phyloP scores from a whole-genome alignment of 2,888 invertebrate genomes.

The Rhagium mordax region DNA sequence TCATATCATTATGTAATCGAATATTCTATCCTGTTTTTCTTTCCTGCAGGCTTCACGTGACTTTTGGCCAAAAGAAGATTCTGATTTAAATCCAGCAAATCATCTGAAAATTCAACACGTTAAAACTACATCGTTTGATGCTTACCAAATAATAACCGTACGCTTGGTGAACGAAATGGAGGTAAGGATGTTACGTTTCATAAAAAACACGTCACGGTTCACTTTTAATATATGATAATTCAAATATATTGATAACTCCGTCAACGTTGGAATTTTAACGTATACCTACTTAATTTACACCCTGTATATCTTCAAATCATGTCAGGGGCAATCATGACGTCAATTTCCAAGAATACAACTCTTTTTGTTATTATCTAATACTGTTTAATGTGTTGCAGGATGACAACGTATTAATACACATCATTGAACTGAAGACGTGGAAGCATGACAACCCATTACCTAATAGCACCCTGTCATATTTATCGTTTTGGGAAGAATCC shows the following conservation, averaged over 20 bases:
- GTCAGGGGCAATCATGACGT: too few species aligned
- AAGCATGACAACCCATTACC: conserved; percentile 55
- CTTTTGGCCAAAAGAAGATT: conserved; percentile 43
- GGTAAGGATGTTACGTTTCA: too few species aligned
- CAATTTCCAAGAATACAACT: too few species aligned
- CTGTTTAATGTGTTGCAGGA: conserved; percentile 25
- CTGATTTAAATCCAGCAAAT: conserved; percentile 40
- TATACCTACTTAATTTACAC: too few species aligned
- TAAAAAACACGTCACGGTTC: too few species aligned
- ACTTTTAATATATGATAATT: too few species aligned
- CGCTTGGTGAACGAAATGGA: conserved; percentile 24
- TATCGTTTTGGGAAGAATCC: conserved; percentile 65
- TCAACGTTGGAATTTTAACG: too few species aligned
- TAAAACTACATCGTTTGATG: conserved; percentile 31
- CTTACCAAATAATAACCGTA: conserved; percentile 37
- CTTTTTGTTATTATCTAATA: too few species aligned
- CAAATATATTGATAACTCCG: too few species aligned
- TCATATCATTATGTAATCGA: too few species aligned
- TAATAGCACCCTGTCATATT: conserved; percentile 57
- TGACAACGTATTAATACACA: conserved; percentile 32
- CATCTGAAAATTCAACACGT: conserved; percentile 40
- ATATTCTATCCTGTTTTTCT: too few species aligned
- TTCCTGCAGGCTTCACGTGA: conserved; percentile 41
- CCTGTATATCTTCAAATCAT: too few species aligned
- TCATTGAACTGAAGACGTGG: conserved; percentile 64